phyloP scores from a whole-genome alignment of 1,140 invertebrate species.

The Drosophila bocki region DNA sequence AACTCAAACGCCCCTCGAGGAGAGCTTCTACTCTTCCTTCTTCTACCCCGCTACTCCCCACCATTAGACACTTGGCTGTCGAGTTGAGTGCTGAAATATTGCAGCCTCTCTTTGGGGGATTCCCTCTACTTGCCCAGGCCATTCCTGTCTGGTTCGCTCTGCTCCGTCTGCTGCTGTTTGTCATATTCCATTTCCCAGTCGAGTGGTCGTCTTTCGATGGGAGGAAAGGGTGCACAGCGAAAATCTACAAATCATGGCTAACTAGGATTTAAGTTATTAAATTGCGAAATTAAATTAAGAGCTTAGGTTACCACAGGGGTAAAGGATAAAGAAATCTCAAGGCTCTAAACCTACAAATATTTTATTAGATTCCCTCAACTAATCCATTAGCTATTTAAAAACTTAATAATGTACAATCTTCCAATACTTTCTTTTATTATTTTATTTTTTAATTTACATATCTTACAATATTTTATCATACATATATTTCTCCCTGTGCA shows the following conservation, averaged over 20 bases:
- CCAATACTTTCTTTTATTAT: too few relatives aligned
- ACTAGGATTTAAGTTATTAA: not conserved
- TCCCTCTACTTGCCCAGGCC: slow-evolving; percentile 10
- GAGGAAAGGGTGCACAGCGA: slow-evolving; percentile 2
- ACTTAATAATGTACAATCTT: too few relatives aligned
- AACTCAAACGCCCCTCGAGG: slow-evolving; percentile 50
- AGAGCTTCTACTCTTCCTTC: slow-evolving; percentile 7
- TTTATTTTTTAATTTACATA: too few relatives aligned
- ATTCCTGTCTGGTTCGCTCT: slow-evolving; percentile 39
- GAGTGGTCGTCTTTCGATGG: slow-evolving; percentile 27
- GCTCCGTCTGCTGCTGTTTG: slow-evolving; percentile 37
- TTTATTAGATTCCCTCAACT: too few relatives aligned
- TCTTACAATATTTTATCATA: too few relatives aligned
- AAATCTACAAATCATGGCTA: not conserved
- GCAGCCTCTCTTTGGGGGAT: slow-evolving; percentile 26
- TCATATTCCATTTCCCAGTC: slow-evolving; percentile 31
- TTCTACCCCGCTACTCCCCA: not conserved
- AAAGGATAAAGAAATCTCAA: not conserved
- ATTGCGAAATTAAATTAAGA: not conserved
- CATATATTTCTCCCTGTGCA: slow-evolving; percentile 8
- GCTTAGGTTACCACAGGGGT: too few relatives aligned
- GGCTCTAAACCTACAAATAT: not conserved
- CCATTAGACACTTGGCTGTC: slow-evolving; percentile 43
- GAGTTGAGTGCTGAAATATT: slow-evolving; percentile 66
- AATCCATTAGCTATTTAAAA: too few relatives aligned